Conservation (phyloP, 2,113 vertebrate genomes). For the Salvelinus fontinalis region DNA sequence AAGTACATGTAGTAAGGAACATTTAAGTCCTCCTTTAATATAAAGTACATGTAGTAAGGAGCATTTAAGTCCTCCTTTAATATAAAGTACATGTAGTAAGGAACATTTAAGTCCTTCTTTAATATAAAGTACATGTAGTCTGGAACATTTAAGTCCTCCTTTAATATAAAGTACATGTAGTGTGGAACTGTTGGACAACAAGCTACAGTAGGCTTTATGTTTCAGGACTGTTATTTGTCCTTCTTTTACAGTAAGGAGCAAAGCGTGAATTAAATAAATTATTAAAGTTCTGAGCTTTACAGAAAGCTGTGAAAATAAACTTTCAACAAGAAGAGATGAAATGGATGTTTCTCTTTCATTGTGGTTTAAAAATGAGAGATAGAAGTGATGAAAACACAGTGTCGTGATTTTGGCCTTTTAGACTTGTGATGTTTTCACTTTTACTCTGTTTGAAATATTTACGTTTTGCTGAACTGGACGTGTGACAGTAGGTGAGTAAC, state of each 20-base stretch:
- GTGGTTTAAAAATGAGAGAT: background rate
- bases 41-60: too few species aligned
- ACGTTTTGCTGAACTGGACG: slow-evolving; percentile 20
- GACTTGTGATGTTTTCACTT: background rate
- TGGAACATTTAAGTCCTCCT: background rate
- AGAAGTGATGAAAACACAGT: background rate
- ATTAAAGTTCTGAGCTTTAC: background rate
- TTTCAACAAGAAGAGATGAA: too few species aligned
- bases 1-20: too few species aligned
- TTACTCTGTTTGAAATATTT: slow-evolving; percentile 42
- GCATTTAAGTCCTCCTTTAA: too few species aligned
- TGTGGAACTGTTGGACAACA: background rate
- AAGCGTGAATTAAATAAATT: background rate
- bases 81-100: too few species aligned
- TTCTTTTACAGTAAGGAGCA: background rate
- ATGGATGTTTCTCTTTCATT: background rate
- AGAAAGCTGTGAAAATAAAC: background rate
- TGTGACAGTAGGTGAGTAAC: slow-evolving; percentile 61
- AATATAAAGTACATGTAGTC: too few species aligned
- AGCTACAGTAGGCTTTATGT: slow-evolving; percentile 6
- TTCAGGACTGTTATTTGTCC: background rate
- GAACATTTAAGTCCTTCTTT: too few species aligned
- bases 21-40: too few species aligned
- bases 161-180: background rate
- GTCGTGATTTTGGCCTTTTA: slow-evolving; percentile 8